A percentile compares a stretch with the other conserved stretches of the same genome.
Evolutionary conservation across 2,797 vertebrate genomes (phyloP).

Genomic region (Philypnodon macrostomus): DNA sequence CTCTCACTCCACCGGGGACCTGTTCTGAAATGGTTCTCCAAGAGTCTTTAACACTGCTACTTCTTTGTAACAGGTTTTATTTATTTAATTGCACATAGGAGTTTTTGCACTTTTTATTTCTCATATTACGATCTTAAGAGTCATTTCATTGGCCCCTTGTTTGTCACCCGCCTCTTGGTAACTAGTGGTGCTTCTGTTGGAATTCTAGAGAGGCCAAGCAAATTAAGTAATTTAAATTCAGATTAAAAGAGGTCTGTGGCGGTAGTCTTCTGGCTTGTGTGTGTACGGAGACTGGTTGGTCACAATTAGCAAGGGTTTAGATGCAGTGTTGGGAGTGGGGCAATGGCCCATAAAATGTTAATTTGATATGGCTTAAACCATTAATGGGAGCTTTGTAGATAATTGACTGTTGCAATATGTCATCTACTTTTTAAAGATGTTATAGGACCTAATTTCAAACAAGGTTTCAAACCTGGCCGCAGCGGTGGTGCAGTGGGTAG

Average conservation of each 20-base stretch:
- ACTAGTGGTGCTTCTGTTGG: conserved; percentile 30
- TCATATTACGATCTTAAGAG: conserved; percentile 42
- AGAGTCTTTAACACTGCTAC: conserved; percentile 38
- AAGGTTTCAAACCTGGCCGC: not conserved
- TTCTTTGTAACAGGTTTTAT: conserved; percentile 19
- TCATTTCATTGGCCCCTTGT: conserved; percentile 33
- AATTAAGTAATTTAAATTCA: conserved; percentile 72
- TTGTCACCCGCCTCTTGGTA: conserved; percentile 6
- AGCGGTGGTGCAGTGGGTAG: not conserved
- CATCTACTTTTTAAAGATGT: conserved; percentile 13
- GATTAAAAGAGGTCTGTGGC: conserved; percentile 53
- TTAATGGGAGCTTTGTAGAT: conserved; percentile 56
- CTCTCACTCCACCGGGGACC: conserved; percentile 28
- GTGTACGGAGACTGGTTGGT: conserved; percentile 7
- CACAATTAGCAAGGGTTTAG: conserved; percentile 43
- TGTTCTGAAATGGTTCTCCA: conserved; percentile 50
- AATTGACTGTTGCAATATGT: conserved; percentile 52
- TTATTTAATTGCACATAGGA: not conserved
- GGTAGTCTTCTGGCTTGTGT: conserved; percentile 4
- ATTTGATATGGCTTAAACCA: conserved; percentile 60
- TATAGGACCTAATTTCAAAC: conserved; percentile 19
- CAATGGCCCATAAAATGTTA: conserved; percentile 62
- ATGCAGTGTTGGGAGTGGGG: conserved; percentile 46
- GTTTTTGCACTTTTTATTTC: conserved; percentile 27
- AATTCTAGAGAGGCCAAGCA: conserved; percentile 59